Percentiles rank a stretch among this genome's conserved stretches.
phyloP scores from a whole-genome alignment of 1,140 invertebrate species.

The Batillaria attramentaria region DNA sequence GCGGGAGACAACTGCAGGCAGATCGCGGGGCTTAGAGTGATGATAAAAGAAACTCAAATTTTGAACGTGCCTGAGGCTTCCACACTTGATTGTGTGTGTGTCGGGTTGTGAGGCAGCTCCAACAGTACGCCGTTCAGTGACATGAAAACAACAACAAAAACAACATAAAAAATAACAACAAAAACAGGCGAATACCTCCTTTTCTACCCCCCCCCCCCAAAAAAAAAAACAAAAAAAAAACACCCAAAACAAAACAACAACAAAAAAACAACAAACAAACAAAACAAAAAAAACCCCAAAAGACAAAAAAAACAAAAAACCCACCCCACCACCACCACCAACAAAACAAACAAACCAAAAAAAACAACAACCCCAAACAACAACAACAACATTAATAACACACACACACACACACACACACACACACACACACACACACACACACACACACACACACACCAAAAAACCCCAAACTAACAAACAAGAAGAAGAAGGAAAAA shows the following conservation, averaged over 20 bases:
- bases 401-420: not conserved
- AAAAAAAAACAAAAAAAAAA: not conserved
- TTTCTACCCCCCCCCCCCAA: not conserved
- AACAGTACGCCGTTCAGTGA: constrained; percentile 5
- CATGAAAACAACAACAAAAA: not conserved
- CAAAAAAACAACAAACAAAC: constrained; percentile 15
- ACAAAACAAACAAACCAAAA: not conserved
- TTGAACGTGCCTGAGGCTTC: not conserved
- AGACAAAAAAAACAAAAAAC: not conserved
- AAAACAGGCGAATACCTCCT: not conserved
- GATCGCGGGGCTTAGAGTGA: constrained; percentile 12
- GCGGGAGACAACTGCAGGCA: not conserved
- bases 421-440: not conserved
- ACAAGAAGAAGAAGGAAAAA: not conserved
- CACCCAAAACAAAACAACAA: constrained; percentile 1
- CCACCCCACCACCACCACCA: not conserved
- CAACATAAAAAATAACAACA: not conserved
- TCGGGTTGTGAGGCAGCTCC: not conserved
- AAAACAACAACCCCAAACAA: not conserved
- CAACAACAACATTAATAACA: not conserved
- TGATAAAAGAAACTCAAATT: not conserved
- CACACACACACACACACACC: not conserved
- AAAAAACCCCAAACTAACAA: not conserved
- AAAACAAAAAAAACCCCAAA: not conserved
- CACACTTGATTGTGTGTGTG: not conserved